Evolutionary conservation across 2,888 invertebrate genomes (phyloP).

Genomic region (Bellardia bayeri): DNA sequence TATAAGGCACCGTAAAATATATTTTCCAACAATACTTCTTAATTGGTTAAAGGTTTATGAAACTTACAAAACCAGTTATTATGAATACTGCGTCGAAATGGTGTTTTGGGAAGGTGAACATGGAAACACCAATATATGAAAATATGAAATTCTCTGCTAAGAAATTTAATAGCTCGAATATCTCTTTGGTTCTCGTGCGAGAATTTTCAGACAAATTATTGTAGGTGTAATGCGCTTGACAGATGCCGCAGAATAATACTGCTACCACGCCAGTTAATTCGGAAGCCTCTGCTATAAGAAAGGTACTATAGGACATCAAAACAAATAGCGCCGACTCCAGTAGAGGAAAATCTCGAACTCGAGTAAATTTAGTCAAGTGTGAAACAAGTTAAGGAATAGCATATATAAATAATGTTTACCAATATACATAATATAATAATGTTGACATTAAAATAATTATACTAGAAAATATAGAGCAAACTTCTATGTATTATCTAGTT

Average conservation of each 20-base stretch:
- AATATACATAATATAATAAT: conserved; percentile 39
- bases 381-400: conserved; percentile 79
- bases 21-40: background rate
- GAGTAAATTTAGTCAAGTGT: conserved; percentile 96
- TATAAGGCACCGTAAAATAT: conserved; percentile 81
- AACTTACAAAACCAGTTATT: conserved; percentile 93
- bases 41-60: too few species aligned
- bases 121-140: conserved; percentile 98
- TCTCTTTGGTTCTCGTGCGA: conserved; percentile 93
- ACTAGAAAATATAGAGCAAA: too few species aligned
- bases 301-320: conserved; percentile 98
- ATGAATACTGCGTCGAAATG: conserved; percentile 97
- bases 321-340: conserved; percentile 98
- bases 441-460: too few species aligned
- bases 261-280: conserved; percentile 99
- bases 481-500: too few species aligned
- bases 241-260: conserved; percentile 98
- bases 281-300: conserved; percentile 97
- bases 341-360: conserved; percentile 96
- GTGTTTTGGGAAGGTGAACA: conserved; percentile 98
- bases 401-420: conserved; percentile 14
- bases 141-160: conserved; percentile 99
- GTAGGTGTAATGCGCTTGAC: conserved; percentile 99
- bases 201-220: conserved; percentile 97
- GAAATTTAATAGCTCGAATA: conserved; percentile 97